Conservation (phyloP, 2,797 vertebrate genomes). For the Amblyraja radiata region DNA sequence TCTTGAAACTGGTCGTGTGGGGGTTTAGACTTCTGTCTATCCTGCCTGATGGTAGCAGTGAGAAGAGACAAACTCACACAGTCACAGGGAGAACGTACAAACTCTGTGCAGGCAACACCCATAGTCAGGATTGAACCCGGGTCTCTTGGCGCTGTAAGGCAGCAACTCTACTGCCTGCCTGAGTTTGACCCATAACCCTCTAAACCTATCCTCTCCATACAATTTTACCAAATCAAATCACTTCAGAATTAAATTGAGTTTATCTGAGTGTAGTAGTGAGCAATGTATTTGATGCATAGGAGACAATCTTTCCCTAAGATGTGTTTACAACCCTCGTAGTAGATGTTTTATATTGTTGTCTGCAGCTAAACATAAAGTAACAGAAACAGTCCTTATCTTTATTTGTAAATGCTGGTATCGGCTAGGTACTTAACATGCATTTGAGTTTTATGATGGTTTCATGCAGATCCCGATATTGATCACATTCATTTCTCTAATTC, state of each 20-base stretch:
- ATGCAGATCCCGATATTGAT: neutral
- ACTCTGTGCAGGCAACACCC: no score
- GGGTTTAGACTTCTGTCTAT: no score
- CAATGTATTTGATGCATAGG: neutral
- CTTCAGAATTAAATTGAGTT: constrained; percentile 22
- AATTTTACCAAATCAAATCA: neutral
- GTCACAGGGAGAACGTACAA: no score
- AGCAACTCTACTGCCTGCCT: no score
- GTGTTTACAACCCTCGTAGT: neutral
- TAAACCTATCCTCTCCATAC: no score
- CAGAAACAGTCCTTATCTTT: neutral
- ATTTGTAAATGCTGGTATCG: neutral
- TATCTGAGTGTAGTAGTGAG: neutral
- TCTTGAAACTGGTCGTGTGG: no score
- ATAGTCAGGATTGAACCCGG: no score
- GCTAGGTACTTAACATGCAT: neutral
- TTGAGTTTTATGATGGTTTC: neutral
- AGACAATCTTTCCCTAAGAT: neutral
- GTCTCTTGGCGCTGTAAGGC: no score
- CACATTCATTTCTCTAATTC: neutral
- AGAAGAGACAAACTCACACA: no score
- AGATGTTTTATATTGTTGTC: neutral
- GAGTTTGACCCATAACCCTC: no score
- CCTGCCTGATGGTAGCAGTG: no score
- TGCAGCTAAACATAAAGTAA: neutral